phyloP scores from a whole-genome alignment of 2,113 vertebrate species.

The Heterotilapia buettikoferi region DNA sequence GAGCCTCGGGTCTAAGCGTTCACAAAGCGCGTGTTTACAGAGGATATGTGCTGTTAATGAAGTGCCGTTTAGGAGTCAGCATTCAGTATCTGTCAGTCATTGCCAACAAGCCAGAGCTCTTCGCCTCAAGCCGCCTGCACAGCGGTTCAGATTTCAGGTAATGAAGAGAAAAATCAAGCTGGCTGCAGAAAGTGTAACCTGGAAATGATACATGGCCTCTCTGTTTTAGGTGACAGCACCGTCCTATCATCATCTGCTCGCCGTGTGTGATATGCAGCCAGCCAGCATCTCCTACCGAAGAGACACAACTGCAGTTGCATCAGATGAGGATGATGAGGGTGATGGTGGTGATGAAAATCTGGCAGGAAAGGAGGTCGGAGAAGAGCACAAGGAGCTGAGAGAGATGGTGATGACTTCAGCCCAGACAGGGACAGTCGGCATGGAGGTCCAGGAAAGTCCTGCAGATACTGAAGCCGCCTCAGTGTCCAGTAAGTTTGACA shows the following conservation, averaged over 20 bases:
- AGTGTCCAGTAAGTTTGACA: neutral
- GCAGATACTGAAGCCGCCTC: neutral
- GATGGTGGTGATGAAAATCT: neutral
- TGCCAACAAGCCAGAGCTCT: neutral
- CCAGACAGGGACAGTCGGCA: neutral
- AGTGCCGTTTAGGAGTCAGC: neutral
- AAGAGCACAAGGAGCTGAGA: neutral
- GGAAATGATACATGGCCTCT: neutral
- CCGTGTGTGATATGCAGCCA: slow-evolving; percentile 8
- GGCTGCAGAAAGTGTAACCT: too few species aligned
- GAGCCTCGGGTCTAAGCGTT: neutral
- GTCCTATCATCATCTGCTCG: neutral
- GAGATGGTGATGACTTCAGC: neutral
- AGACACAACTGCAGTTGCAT: neutral
- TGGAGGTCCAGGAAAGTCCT: neutral
- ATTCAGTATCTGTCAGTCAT: neutral
- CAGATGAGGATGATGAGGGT: neutral
- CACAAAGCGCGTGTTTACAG: neutral
- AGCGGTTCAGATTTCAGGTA: slow-evolving; percentile 8
- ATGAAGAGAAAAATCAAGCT: neutral
- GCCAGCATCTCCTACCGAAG: neutral
- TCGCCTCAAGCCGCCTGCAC: neutral
- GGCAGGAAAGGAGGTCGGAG: neutral
- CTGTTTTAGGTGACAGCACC: neutral
- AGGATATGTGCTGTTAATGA: neutral